A percentile compares a stretch with the other conserved stretches of the same genome.
Evolutionary conservation across 2,888 invertebrate species (phyloP).

Genomic region (Mimumesa dahlbomi): DNA sequence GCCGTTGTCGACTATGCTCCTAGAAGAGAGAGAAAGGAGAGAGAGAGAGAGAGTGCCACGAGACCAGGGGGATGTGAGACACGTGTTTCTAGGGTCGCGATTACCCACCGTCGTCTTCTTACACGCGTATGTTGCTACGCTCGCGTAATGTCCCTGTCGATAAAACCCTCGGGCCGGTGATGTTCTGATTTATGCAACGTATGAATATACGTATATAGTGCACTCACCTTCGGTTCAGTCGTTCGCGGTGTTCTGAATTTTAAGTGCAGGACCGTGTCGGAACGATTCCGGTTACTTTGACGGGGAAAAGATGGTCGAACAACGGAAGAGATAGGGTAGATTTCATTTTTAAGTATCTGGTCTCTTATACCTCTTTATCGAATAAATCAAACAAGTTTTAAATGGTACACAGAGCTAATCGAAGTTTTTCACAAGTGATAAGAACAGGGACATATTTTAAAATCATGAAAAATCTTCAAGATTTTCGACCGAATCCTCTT

Average conservation of each 20-base stretch:
- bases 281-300: background rate
- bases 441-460: too few relatives aligned
- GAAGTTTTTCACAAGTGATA: too few relatives aligned
- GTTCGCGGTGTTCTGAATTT: background rate
- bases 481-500: too few relatives aligned
- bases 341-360: too few relatives aligned
- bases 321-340: too few relatives aligned
- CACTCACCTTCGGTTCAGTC: background rate
- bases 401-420: too few relatives aligned
- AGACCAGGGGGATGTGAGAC: conserved; percentile 61
- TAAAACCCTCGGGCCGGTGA: conserved; percentile 55
- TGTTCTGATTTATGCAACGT: conserved; percentile 51
- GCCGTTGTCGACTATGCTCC: conserved; percentile 43
- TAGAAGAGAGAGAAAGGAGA: too few relatives aligned
- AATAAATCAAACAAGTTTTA: too few relatives aligned
- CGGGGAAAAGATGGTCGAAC: background rate
- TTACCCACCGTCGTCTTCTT: conserved; percentile 73
- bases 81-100: conserved; percentile 76
- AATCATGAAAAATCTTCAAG: too few relatives aligned
- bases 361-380: too few relatives aligned
- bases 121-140: conserved; percentile 69
- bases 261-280: background rate
- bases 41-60: background rate
- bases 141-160: conserved; percentile 64
- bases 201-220: conserved; percentile 26